Evolutionary conservation across 1,140 invertebrate species (phyloP), one percentile per base, ranked within the genome.

Genomic region (Chionoecetes opilio): DNA sequence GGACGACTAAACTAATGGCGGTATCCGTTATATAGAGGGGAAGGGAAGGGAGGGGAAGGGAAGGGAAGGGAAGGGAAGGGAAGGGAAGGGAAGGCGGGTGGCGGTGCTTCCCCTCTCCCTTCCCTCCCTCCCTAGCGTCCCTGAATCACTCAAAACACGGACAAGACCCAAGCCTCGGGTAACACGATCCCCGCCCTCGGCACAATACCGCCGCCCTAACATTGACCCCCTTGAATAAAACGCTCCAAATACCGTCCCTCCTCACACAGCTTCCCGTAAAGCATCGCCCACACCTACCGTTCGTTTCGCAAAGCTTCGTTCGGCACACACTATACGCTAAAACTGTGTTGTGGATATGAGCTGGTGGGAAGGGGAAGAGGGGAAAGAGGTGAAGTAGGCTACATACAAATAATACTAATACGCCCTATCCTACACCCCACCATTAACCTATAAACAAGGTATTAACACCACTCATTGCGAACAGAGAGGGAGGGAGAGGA

Each of bases 161-260:
- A 91, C 89, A 91, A 91, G 63, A 75, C 53, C 29, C 32, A n/a
- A 21, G 29, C 31, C 63, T 75, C 89, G 46, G 29, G 89, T 35
- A 91, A 91, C 26, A 35, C 34, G 89, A 91, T 91, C 89, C 89
- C 63, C 29, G 32, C 46, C 34, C 14, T 5, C 38, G 46, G 31
- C 46, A 75, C 53, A 91, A 91, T 91, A 75, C 29, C 53, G 34
- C 46, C 89, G 21, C 53, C 46, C 46, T 29, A 91, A 91, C 89
- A 91, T 75, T 91, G 89, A 91, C 89, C 89, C 63, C 31, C 89
- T 75, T 75, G 53, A 75, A 91, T 91, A 91, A 91, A 91, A 91
- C 89, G 89, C 26, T 75, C 89, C 32, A 91, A 91, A 91, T 91
- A 34, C 84, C 89, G 31, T 29, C 38, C 88, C 14, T 14, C n/a